Evolutionary conservation across 2,113 vertebrate genomes (phyloP).

Genomic region (Brachionichthys hirsutus): DNA sequence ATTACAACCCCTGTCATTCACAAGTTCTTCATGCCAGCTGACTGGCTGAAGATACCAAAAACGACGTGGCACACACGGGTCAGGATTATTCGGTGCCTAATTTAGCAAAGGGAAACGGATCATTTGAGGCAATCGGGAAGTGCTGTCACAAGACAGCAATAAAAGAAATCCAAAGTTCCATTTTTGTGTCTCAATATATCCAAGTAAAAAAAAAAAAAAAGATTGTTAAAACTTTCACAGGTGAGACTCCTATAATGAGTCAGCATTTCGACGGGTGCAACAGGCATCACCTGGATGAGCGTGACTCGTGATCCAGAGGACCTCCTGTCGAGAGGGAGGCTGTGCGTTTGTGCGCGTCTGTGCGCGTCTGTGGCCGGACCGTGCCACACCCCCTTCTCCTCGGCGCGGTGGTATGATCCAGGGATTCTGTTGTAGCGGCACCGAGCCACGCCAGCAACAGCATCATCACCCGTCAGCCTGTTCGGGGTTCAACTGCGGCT

Average conservation of each 20-base stretch:
- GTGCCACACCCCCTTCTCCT: slow-evolving; percentile 76
- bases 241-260: slow-evolving; percentile 28
- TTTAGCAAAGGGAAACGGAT: slow-evolving; percentile 51
- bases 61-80: slow-evolving; percentile 38
- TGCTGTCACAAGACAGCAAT: slow-evolving; percentile 31
- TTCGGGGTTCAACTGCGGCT: slow-evolving; percentile 72
- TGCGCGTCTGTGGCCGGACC: slow-evolving; percentile 47
- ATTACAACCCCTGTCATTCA: slow-evolving; percentile 77
- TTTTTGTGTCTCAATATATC: too few relatives aligned
- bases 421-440: slow-evolving; percentile 76
- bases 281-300: slow-evolving; percentile 60
- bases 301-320: slow-evolving; percentile 53
- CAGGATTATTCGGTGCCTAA: slow-evolving; percentile 58
- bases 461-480: slow-evolving; percentile 56
- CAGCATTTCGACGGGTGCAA: slow-evolving; percentile 47
- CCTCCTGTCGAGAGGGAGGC: slow-evolving; percentile 50
- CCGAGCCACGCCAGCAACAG: slow-evolving; percentile 71
- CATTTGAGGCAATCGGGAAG: slow-evolving; percentile 40
- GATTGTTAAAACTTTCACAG: slow-evolving; percentile 5
- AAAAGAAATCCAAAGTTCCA: slow-evolving; percentile 15
- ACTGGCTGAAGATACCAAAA: slow-evolving; percentile 50
- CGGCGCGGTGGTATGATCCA: slow-evolving; percentile 76
- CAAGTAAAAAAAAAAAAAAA: too few relatives aligned
- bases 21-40: slow-evolving; percentile 56
- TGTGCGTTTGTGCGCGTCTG: slow-evolving; percentile 26